These are phyloP conservation scores for Scleropages formosus DNA, from an alignment of 2,797 vertebrate genomes.

Conservation along the genomic window DNA sequence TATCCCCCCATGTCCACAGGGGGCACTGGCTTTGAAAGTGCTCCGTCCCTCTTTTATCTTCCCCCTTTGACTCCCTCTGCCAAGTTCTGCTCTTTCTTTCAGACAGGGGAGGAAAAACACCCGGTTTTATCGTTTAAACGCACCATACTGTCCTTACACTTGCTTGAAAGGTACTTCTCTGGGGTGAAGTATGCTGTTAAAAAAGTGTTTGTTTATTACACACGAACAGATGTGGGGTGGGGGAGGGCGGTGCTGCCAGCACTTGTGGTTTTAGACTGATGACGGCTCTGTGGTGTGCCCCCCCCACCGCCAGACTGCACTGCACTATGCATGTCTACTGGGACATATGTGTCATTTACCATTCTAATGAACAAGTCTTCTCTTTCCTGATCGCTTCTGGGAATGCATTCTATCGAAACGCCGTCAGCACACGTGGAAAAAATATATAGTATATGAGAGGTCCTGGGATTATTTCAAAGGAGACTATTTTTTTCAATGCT, in stretches of 20 bases:
- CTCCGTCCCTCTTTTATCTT: slow-evolving; percentile 30
- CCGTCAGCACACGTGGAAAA: not conserved
- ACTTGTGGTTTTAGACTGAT: too few relatives aligned
- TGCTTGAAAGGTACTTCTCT: slow-evolving; percentile 19
- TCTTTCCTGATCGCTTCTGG: not conserved
- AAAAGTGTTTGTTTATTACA: not conserved
- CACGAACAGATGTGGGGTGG: too few relatives aligned
- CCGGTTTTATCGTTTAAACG: slow-evolving; percentile 49
- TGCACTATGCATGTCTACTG: too few relatives aligned
- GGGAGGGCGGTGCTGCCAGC: too few relatives aligned
- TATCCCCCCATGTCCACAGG: slow-evolving; percentile 35
- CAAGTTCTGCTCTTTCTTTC: slow-evolving; percentile 52
- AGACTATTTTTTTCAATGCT: not conserved
- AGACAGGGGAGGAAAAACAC: slow-evolving; percentile 35
- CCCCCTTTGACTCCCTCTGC: slow-evolving; percentile 44
- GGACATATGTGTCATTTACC: too few relatives aligned
- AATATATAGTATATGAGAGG: not conserved
- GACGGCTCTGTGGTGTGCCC: too few relatives aligned
- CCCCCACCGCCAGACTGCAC: too few relatives aligned
- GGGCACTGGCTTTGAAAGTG: slow-evolving; percentile 42
- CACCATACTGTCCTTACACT: slow-evolving; percentile 18
- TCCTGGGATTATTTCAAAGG: not conserved
- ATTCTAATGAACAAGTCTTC: not conserved
- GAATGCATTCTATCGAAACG: not conserved
- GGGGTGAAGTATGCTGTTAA: not conserved